These are phyloP conservation scores for Danionella dracula DNA, from an alignment of 2,797 vertebrate genomes.

Conservation along the genomic window DNA sequence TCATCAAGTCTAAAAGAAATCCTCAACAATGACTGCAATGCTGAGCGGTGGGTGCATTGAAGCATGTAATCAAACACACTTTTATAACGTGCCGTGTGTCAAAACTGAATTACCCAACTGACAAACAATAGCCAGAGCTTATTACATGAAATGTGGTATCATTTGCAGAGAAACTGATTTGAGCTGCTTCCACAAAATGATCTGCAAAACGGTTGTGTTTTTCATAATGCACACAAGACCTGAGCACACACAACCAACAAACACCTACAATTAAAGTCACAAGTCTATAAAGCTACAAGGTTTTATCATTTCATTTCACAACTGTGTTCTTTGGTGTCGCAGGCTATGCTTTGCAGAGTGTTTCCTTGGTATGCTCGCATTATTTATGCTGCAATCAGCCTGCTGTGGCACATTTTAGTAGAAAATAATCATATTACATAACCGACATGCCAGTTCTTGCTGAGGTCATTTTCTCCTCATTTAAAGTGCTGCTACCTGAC, in stretches of 20 bases:
- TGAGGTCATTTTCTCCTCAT: conserved; percentile 4
- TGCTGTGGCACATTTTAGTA: conserved; percentile 1
- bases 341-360: neutral
- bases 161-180: no score
- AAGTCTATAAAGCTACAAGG: conserved; percentile 1
- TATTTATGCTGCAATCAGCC: conserved; percentile 19
- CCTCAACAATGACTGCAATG: no score
- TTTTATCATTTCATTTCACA: neutral
- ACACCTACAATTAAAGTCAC: neutral
- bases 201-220: no score
- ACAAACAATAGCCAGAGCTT: no score
- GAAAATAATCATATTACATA: conserved; percentile 10
- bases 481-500: neutral
- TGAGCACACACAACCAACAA: neutral
- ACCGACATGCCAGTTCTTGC: conserved; percentile 12
- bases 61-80: neutral
- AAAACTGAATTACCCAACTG: no score
- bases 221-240: no score
- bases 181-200: no score
- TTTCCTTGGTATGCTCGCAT: neutral
- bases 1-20: no score
- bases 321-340: neutral
- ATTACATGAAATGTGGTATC: no score
- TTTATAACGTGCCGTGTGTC: no score
- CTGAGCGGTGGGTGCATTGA: neutral